phyloP scores from a whole-genome alignment of 2,797 vertebrate genomes.

The Galagoides demidoff region DNA sequence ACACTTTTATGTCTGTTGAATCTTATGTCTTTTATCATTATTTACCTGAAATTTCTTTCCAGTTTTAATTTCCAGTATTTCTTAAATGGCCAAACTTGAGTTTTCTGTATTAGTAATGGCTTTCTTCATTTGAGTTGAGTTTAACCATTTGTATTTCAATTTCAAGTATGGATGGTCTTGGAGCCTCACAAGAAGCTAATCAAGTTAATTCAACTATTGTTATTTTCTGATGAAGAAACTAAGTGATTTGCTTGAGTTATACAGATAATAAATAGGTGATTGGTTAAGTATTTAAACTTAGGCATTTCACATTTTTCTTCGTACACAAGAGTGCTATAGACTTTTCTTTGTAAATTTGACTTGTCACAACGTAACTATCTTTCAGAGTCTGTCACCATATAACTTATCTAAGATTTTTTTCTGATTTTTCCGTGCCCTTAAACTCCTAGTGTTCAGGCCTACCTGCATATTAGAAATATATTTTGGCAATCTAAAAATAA shows the following conservation, averaged over 20 bases:
- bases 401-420: background rate
- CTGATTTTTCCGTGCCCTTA: background rate
- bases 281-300: background rate
- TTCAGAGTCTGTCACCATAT: background rate
- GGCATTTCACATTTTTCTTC: background rate
- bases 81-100: background rate
- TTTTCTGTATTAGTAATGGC: background rate
- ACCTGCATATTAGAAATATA: background rate
- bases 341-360: conserved; percentile 27
- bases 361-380: background rate
- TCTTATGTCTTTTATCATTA: background rate
- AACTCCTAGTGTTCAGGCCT: background rate
- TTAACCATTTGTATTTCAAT: conserved; percentile 5
- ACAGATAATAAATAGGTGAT: background rate
- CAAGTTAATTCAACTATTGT: conserved; percentile 10
- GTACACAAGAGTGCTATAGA: background rate
- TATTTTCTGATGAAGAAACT: background rate
- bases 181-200: background rate
- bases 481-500: conserved; percentile 4
- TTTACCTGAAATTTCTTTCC: conserved; percentile 7
- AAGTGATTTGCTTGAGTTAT: background rate
- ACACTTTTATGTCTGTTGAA: background rate
- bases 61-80: background rate
- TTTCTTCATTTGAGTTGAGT: conserved; percentile 25
- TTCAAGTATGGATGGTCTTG: background rate